Evolutionary conservation across 2,113 vertebrate species (phyloP).

Genomic region (Phaethon lepturus): DNA sequence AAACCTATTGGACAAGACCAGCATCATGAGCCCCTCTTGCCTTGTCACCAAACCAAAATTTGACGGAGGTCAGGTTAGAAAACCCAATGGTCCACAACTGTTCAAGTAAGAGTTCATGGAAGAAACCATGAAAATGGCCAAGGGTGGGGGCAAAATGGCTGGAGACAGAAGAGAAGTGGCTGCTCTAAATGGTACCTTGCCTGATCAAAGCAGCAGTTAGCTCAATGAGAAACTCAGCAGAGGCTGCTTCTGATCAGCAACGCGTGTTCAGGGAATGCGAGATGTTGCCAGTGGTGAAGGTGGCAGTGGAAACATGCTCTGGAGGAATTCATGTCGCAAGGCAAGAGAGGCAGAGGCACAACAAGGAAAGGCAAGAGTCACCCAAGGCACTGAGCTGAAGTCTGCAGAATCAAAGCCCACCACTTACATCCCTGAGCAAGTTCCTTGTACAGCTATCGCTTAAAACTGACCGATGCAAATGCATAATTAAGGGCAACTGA

Average conservation of each 20-base stretch:
- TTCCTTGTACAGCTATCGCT: neutral
- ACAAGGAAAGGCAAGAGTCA: neutral
- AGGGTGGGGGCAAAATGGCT: neutral
- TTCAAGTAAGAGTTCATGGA: neutral
- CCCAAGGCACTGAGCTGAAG: neutral
- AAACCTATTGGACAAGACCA: neutral
- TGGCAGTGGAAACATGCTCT: neutral
- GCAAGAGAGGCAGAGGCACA: neutral
- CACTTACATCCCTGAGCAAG: neutral
- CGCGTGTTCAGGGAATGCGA: accelerated
- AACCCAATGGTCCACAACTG: neutral
- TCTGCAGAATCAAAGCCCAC: neutral
- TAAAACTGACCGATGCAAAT: accelerated
- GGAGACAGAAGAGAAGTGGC: neutral
- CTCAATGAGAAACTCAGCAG: neutral
- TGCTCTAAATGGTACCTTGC: neutral
- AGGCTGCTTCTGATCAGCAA: neutral
- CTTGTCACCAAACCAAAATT: neutral
- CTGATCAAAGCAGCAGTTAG: neutral
- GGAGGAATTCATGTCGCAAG: neutral
- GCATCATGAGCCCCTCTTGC: neutral
- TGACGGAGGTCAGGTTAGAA: accelerated
- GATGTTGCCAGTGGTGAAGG: neutral
- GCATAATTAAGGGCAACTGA: neutral
- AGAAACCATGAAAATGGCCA: neutral